Evolutionary conservation across 2,113 vertebrate species (phyloP).

Genomic region (Lophius piscatorius): DNA sequence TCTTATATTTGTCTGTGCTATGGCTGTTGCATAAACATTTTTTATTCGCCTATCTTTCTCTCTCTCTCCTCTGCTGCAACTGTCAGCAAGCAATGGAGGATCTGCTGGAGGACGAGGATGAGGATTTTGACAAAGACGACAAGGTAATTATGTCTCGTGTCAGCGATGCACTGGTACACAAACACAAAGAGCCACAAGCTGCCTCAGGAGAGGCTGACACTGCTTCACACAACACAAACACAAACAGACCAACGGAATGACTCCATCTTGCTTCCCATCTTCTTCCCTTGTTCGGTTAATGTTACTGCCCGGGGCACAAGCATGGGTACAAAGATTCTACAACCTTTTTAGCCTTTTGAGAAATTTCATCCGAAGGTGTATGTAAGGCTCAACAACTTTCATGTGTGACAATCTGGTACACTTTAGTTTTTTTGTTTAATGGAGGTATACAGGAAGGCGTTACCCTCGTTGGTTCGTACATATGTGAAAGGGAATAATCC

Average conservation of each 20-base stretch:
- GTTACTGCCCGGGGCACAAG: slow-evolving; percentile 58
- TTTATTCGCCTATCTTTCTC: slow-evolving; percentile 31
- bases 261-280: slow-evolving; percentile 47
- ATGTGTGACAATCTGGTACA: slow-evolving; percentile 21
- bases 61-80: slow-evolving; percentile 42
- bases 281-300: slow-evolving; percentile 40
- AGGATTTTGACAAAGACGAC: slow-evolving; percentile 99
- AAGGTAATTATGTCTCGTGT: slow-evolving; percentile 96
- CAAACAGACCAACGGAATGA: slow-evolving; percentile 74
- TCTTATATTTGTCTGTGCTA: slow-evolving; percentile 46
- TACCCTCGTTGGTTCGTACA: too few relatives aligned
- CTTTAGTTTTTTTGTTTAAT: slow-evolving; percentile 4
- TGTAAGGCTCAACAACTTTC: slow-evolving; percentile 61
- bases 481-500: too few relatives aligned
- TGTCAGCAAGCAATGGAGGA: slow-evolving; percentile 94
- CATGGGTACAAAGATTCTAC: slow-evolving; percentile 69
- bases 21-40: slow-evolving; percentile 47
- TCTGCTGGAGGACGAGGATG: slow-evolving; percentile 96
- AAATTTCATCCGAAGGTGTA: slow-evolving; percentile 78
- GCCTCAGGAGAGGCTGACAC: slow-evolving; percentile 84
- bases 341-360: slow-evolving; percentile 69
- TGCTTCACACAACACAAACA: slow-evolving; percentile 86
- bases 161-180: slow-evolving; percentile 66
- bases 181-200: slow-evolving; percentile 22
- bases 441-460: too few relatives aligned